Conservation (phyloP, 2,797 vertebrate species). For the Clamator glandarius region DNA sequence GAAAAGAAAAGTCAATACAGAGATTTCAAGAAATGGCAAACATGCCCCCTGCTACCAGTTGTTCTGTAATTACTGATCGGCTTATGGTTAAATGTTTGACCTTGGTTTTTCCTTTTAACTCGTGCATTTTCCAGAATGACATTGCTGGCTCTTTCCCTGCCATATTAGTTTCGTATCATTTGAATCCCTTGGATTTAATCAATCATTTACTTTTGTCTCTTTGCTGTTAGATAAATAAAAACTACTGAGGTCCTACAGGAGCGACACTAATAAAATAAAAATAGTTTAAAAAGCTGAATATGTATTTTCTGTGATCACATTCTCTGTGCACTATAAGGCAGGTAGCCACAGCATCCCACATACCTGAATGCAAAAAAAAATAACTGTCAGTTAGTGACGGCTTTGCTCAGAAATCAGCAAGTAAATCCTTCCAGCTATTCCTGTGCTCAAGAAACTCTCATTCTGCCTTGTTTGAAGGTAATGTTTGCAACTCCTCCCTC, state of each 20-base stretch:
- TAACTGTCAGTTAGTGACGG: not conserved
- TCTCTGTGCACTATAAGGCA: not conserved
- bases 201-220: not conserved
- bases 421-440: not conserved
- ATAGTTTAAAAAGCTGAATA: not conserved
- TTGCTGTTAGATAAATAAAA: not conserved
- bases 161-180: not conserved
- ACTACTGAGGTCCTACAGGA: not conserved
- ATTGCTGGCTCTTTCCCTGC: not conserved
- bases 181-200: not conserved
- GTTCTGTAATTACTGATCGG: not conserved
- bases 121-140: not conserved
- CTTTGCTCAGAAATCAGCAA: not conserved
- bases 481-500: not conserved
- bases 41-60: not conserved
- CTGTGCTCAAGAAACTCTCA: not conserved
- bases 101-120: not conserved
- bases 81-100: not conserved
- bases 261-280: not conserved
- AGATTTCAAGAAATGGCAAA: not conserved
- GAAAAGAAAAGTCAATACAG: not conserved
- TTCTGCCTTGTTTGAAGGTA: not conserved
- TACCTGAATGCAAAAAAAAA: not conserved
- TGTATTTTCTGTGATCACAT: not conserved
- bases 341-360: not conserved